Conservation (phyloP, 1,140 invertebrate genomes). For the Paralvinella palmiformis region DNA sequence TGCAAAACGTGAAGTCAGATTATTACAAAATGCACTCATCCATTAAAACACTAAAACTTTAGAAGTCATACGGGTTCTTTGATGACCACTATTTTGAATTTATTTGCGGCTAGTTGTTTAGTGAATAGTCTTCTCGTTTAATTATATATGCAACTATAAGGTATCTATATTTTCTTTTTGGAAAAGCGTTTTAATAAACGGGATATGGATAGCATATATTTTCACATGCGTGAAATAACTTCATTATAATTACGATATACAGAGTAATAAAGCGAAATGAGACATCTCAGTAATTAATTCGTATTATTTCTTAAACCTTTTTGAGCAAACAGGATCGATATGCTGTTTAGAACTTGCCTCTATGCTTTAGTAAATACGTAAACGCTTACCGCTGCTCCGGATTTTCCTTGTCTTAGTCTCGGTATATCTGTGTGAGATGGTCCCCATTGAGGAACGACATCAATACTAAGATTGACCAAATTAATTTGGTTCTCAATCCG, state of each 20-base stretch:
- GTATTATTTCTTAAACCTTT: not conserved
- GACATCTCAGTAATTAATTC: not conserved
- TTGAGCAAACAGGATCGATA: not conserved
- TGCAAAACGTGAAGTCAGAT: too few species aligned
- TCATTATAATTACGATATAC: not conserved
- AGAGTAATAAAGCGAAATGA: not conserved
- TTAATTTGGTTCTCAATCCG: constrained; percentile 75
- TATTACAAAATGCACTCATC: too few species aligned
- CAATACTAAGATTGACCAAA: constrained; percentile 69
- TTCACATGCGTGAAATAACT: too few species aligned
- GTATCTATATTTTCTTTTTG: too few species aligned
- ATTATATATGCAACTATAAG: too few species aligned
- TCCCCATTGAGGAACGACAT: constrained; percentile 59
- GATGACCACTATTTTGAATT: too few species aligned
- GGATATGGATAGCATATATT: too few species aligned
- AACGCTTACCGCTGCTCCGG: constrained; percentile 70
- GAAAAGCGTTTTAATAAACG: too few species aligned
- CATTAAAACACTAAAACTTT: too few species aligned
- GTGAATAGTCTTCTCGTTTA: too few species aligned
- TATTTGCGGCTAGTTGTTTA: too few species aligned
- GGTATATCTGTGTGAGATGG: constrained; percentile 79
- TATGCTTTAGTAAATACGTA: not conserved
- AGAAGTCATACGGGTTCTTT: too few species aligned
- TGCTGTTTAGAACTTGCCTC: not conserved
- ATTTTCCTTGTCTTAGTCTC: constrained; percentile 67